Percentiles rank a stretch among this genome's conserved stretches.
phyloP scores from a whole-genome alignment of 1,140 invertebrate genomes.

The Heliconius hermathena region DNA sequence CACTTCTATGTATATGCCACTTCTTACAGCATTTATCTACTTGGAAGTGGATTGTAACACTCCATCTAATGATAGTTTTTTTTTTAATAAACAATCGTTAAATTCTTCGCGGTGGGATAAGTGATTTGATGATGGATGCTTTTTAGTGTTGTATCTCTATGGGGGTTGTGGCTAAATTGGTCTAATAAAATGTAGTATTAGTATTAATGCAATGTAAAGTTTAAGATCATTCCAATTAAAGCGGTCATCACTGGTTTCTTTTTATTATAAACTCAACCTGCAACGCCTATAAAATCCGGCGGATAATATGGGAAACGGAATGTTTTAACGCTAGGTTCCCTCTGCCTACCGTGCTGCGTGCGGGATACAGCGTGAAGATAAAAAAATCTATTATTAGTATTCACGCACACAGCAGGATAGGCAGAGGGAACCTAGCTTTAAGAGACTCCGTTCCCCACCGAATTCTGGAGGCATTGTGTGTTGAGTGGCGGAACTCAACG shows the following conservation, averaged over 20 bases:
- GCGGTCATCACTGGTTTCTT: not conserved
- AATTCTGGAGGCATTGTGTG: too few relatives aligned
- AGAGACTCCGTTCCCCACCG: too few relatives aligned
- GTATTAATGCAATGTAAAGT: not conserved
- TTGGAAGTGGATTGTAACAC: slow-evolving; percentile 39
- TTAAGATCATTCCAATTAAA: not conserved
- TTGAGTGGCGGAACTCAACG: too few relatives aligned
- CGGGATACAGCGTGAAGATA: too few relatives aligned
- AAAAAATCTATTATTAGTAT: too few relatives aligned
- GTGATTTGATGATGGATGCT: not conserved
- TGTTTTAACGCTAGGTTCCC: too few relatives aligned
- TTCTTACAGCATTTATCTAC: slow-evolving; percentile 44
- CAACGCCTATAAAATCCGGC: not conserved
- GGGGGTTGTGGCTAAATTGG: not conserved
- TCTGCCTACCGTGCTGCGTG: too few relatives aligned
- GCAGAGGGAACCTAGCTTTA: too few relatives aligned
- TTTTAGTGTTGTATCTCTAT: not conserved
- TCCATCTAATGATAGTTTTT: slow-evolving; percentile 18
- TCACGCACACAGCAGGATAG: too few relatives aligned
- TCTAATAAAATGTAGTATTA: not conserved
- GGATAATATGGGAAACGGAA: not conserved
- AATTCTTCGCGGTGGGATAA: slow-evolving; percentile 12
- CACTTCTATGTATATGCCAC: slow-evolving; percentile 56
- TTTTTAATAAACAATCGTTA: slow-evolving; percentile 22
- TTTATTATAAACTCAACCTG: not conserved